These are phyloP conservation scores for Acanthaster planci DNA, from an alignment of 35 echinoderm and acorn worm genomes.

Conservation along the genomic window DNA sequence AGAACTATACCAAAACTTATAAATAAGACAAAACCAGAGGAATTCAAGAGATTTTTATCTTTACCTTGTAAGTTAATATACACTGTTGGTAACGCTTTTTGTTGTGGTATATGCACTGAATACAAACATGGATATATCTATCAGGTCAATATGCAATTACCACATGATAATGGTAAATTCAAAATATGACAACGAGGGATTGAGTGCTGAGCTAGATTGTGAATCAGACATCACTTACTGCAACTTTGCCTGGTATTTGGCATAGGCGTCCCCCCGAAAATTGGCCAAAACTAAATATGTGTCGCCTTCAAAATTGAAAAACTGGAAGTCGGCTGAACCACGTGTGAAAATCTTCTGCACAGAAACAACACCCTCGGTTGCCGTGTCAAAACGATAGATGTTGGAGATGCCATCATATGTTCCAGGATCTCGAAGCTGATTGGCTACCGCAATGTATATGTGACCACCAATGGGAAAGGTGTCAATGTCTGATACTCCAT, in stretches of 20 bases:
- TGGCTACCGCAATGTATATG: conserved; percentile 7
- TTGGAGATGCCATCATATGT: neutral
- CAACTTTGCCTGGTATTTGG: neutral
- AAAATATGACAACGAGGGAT: too few relatives aligned
- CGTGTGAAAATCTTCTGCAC: neutral
- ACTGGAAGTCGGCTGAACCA: neutral
- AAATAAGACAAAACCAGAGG: too few relatives aligned
- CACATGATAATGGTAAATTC: too few relatives aligned
- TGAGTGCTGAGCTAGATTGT: too few relatives aligned
- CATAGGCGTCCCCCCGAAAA: neutral
- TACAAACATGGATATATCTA: too few relatives aligned
- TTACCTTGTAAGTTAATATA: too few relatives aligned
- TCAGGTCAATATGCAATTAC: too few relatives aligned
- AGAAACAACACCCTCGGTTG: neutral
- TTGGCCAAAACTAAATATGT: neutral
- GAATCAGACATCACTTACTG: neutral
- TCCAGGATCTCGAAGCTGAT: neutral
- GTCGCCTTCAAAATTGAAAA: neutral
- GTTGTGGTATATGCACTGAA: neutral
- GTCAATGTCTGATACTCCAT: conserved; percentile 5
- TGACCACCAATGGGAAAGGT: neutral
- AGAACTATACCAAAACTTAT: too few relatives aligned
- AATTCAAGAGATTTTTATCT: too few relatives aligned
- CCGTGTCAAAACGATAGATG: conserved; percentile 12
- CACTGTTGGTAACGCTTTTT: neutral